Conservation (phyloP, 1,140 invertebrate species). For the Pentalonia nigronervosa region DNA sequence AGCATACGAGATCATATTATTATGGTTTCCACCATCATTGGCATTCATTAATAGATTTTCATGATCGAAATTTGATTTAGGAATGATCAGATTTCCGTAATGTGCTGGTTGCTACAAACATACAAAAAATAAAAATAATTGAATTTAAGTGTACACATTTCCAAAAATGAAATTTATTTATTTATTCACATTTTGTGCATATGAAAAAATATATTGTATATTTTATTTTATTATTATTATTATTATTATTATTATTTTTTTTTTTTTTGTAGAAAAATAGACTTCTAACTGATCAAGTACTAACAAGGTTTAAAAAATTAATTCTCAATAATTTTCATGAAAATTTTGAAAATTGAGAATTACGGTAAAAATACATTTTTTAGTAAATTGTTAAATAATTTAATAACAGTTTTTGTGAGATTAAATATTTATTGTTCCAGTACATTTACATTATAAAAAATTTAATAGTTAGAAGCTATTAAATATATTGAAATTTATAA, state of each 20-base stretch:
- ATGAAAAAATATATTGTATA: background rate
- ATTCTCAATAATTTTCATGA: no score
- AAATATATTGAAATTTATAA: no score
- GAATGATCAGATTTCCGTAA: background rate
- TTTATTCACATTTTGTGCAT: background rate
- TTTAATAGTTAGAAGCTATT: no score
- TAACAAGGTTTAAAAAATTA: no score
- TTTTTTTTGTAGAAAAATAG: background rate
- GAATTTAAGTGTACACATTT: background rate
- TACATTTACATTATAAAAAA: no score
- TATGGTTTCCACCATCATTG: background rate
- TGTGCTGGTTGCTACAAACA: background rate
- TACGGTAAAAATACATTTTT: no score
- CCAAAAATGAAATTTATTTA: background rate
- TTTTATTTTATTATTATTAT: no score
- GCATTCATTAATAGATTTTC: background rate
- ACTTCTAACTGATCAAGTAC: background rate
- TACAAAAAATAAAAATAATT: background rate
- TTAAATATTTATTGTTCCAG: no score
- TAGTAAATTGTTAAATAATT: no score
- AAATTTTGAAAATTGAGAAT: no score
- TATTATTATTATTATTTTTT: no score
- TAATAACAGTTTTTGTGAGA: no score
- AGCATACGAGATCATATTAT: slow-evolving; percentile 30
- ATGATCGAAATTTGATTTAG: background rate